Evolutionary conservation across 2,888 invertebrate species (phyloP), one percentile per base, ranked within the genome.

Genomic region (Sylvicola cinctus): DNA sequence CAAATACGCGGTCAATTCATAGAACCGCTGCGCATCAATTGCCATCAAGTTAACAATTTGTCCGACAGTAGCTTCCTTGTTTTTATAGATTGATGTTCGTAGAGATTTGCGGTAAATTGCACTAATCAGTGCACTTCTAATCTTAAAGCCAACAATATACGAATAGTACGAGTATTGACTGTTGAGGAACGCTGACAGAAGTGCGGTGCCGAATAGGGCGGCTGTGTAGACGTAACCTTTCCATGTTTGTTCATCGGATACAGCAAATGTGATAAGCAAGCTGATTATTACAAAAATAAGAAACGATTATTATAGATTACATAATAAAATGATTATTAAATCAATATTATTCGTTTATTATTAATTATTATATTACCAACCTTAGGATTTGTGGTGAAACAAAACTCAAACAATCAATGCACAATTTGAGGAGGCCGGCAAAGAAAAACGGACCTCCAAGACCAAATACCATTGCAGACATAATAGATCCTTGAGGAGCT

Each of bases 1-100:
- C 40, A 87, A 58, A 51, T 84, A 85, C 0, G 79, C 74, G 10
- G 76, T 77, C 31, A 87, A 58, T 49, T 88, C 87, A 61, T 84
- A 71, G 49, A 88, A 83, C 48, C 70, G 68, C 54, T 88, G 87
- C 2, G 85, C 84, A 55, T 90, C 88, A 0, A 88, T 87, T 4
- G 84, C 74, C 87, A 88, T 88, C 41, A 88, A 61, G 54, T 88
- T 88, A 10, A 88, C 87, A 45, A 88, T 87, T 66, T 88, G 87
- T 26, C 88, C 88, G 1, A 85, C 78, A 0, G 85, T 84, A 0
- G 80, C 76, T 46, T 79, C 78, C 49, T 81, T 84, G 39, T 77
- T 66, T 0, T 83, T 72, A 1, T 73, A 59, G 50, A 79, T 83
- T 2, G 84, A 83, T 61, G 84, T 73, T 33, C 71, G 63, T 36